Percentiles rank a stretch among this genome's conserved stretches.
phyloP scores from a whole-genome alignment of 2,888 invertebrate genomes.

The Pammene fasciana region DNA sequence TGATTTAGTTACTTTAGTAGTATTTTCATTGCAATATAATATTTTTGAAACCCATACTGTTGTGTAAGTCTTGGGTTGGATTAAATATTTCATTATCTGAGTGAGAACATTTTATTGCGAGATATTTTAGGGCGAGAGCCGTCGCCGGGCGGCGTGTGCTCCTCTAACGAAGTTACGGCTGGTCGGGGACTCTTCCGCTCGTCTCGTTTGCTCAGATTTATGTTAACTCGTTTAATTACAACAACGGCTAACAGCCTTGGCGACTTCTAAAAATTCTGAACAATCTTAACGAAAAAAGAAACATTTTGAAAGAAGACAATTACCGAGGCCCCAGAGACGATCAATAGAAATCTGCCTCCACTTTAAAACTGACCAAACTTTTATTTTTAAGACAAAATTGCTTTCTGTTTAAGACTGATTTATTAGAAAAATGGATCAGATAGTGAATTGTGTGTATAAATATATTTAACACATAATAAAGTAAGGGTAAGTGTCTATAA shows the following conservation, averaged over 20 bases:
- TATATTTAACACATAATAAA: constrained; percentile 64
- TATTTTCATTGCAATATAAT: neutral
- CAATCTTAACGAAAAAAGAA: constrained; percentile 45
- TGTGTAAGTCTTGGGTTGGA: constrained; percentile 9
- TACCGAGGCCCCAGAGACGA: constrained; percentile 42
- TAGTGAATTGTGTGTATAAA: constrained; percentile 56
- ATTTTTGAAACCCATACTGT: neutral
- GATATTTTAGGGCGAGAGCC: constrained; percentile 48
- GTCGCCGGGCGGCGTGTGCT: constrained; percentile 48
- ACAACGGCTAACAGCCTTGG: constrained; percentile 50
- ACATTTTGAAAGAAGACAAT: constrained; percentile 39
- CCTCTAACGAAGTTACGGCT: constrained; percentile 65
- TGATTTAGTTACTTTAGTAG: neutral
- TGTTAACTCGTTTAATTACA: constrained; percentile 66
- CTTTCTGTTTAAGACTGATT: constrained; percentile 42
- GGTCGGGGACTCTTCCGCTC: constrained; percentile 59
- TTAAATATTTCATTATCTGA: constrained; percentile 49
- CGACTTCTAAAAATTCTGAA: constrained; percentile 49
- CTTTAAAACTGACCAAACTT: constrained; percentile 36
- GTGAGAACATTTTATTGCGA: constrained; percentile 53
- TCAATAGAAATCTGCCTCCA: constrained; percentile 48
- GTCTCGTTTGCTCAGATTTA: constrained; percentile 62
- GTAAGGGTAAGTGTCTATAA: constrained; percentile 57
- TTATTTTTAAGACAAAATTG: constrained; percentile 23
- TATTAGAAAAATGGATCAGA: constrained; percentile 55